Evolutionary conservation across 2,888 invertebrate genomes (phyloP), one percentile per base, ranked within the genome.

Genomic region (Epirrita christyi): DNA sequence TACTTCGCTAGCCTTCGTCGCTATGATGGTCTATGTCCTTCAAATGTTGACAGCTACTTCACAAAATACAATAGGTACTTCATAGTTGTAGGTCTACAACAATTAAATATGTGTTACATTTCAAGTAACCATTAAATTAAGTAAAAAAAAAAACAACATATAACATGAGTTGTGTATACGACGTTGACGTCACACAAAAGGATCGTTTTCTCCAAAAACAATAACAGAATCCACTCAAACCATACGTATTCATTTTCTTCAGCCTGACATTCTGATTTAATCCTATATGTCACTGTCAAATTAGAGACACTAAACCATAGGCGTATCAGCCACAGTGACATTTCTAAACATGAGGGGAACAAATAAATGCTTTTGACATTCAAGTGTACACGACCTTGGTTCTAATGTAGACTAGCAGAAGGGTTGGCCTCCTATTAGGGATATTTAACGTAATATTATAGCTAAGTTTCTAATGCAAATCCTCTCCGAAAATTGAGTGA

Each of bases 281-380:
- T 88, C 84, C 85, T 80, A 81, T 85, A 83, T 83, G 83, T 89
- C 88, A 87, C 81, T 89, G 87, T 88, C 88, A 88, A 87, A 88
- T 88, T 83, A 86, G 83, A 84, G 84, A 84, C 81, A 87, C 82
- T 86, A 86, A 85, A 85, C 83, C 85, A 88, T 90, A 87, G 83
- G 85, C 85, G 74, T 82, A 85, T 88, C 85, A 85, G 76, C 75
- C 81, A 70, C 84, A 85, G 80, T 90, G 91, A 89, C 91, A 88
- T 92, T 91, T 89, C 88, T 79, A 85, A 90, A 85, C 83, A 86
- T 72, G 81, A 84, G 83, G 88, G 88, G 85, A 83, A 47, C 83
- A 88, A 88, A 88, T 85, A 88, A 88, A 88, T 85, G 86, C 80
- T 83, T 85, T 75, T 87, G 89, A 88, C 88, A 89, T 90, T 91